phyloP scores from a whole-genome alignment of 1,140 invertebrate genomes.

The Bombyx mandarina region DNA sequence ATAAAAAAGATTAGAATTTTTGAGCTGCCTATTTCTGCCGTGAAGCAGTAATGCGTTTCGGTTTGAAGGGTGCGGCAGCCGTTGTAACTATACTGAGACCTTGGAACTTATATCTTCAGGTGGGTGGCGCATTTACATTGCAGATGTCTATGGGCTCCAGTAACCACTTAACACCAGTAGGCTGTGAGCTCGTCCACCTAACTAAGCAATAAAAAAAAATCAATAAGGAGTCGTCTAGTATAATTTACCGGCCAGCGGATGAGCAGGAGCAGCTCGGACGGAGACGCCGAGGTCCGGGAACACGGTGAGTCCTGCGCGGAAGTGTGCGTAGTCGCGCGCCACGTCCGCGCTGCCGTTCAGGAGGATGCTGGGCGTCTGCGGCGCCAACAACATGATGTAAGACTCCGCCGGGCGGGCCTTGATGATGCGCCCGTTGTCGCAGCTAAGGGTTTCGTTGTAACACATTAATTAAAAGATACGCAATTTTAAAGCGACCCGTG shows the following conservation, averaged over 20 bases:
- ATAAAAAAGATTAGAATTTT: too few relatives aligned
- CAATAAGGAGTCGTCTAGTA: too few relatives aligned
- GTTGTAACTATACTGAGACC: too few relatives aligned
- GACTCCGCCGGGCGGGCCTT: constrained; percentile 78
- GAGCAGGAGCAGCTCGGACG: constrained; percentile 54
- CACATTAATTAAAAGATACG: constrained; percentile 4
- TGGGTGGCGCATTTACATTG: too few relatives aligned
- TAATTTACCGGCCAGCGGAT: constrained; percentile 17
- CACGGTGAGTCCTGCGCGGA: constrained; percentile 85
- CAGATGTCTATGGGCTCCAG: too few relatives aligned
- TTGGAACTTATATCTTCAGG: too few relatives aligned
- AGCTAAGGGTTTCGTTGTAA: constrained; percentile 55
- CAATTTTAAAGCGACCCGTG: not conserved
- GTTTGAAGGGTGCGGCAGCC: too few relatives aligned
- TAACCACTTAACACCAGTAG: too few relatives aligned
- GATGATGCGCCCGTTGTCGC: constrained; percentile 78
- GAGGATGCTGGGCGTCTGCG: constrained; percentile 86
- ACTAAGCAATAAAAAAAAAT: too few relatives aligned
- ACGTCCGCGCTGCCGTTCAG: constrained; percentile 87
- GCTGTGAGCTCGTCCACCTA: too few relatives aligned
- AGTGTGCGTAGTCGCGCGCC: constrained; percentile 88
- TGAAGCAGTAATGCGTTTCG: too few relatives aligned
- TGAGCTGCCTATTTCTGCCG: too few relatives aligned
- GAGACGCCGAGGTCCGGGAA: constrained; percentile 85
- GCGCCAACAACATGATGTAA: constrained; percentile 89